Conservation (phyloP, 2,113 vertebrate species). For the Martes martes region DNA sequence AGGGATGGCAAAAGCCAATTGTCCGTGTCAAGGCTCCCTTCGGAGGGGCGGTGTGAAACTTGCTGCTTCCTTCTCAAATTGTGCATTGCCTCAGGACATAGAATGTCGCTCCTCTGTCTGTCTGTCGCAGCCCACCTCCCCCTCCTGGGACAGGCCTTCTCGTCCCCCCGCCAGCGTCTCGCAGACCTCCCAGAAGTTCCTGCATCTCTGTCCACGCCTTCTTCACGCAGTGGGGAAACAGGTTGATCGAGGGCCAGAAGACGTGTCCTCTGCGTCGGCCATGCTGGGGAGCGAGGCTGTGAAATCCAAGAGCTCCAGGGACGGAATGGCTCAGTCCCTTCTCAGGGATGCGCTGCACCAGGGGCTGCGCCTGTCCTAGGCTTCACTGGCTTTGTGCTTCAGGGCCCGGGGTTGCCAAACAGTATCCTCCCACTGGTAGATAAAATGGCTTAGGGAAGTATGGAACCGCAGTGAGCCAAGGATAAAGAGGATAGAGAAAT, state of each 20-base stretch:
- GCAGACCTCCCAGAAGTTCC: not conserved
- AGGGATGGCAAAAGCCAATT: not conserved
- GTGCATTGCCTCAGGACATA: not conserved
- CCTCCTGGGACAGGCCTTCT: not conserved
- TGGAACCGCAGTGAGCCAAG: not conserved
- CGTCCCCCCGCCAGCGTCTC: not conserved
- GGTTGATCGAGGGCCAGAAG: not conserved
- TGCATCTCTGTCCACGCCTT: too few species aligned
- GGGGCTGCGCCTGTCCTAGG: not conserved
- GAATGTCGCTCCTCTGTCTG: not conserved
- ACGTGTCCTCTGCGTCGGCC: accelerated
- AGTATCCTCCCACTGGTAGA: not conserved
- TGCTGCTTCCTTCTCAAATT: not conserved
- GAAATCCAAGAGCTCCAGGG: not conserved
- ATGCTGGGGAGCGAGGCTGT: accelerated
- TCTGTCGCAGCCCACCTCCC: not conserved
- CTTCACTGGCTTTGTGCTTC: not conserved
- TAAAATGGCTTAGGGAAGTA: not conserved
- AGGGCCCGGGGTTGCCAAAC: not conserved
- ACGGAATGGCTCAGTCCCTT: not conserved
- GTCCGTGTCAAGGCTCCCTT: not conserved
- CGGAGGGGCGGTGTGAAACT: not conserved
- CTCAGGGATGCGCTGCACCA: not conserved
- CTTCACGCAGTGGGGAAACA: not conserved
- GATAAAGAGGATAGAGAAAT: not conserved